Evolutionary conservation across 1,140 invertebrate genomes (phyloP).

Genomic region (Aphelenchoides avenae): DNA sequence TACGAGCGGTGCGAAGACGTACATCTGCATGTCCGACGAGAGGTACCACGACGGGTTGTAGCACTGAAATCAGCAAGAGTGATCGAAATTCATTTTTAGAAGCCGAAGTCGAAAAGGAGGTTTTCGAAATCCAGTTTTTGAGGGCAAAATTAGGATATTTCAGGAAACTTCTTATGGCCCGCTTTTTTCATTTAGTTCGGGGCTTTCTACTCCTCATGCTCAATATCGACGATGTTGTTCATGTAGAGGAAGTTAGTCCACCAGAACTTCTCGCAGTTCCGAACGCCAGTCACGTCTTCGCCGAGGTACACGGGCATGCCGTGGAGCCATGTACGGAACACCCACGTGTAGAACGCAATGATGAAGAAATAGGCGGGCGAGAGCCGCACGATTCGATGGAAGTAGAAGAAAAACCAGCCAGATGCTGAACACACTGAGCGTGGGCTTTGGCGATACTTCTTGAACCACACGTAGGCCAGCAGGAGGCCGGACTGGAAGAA

Average conservation of each 20-base stretch:
- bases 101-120: neutral
- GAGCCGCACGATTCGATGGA: slow-evolving; percentile 39
- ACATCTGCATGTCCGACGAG: slow-evolving; percentile 40
- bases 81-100: neutral
- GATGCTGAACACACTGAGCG: slow-evolving; percentile 9
- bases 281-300: neutral
- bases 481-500: slow-evolving; percentile 36
- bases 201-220: neutral
- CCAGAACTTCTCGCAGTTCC: slow-evolving; percentile 12
- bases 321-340: neutral
- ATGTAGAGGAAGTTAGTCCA: too few relatives aligned
- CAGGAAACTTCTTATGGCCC: neutral
- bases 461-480: slow-evolving; percentile 37
- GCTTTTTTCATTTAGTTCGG: neutral
- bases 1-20: slow-evolving; percentile 33
- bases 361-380: too few relatives aligned
- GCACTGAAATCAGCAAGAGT: slow-evolving; percentile 18
- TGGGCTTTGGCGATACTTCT: slow-evolving; percentile 23
- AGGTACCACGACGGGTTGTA: slow-evolving; percentile 36
- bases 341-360: too few relatives aligned
- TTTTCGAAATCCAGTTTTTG: neutral
- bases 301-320: neutral
- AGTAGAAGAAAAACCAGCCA: slow-evolving; percentile 39
- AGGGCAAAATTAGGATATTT: neutral
- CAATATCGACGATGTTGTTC: slow-evolving; percentile 11